Evolutionary conservation across 2,113 vertebrate species (phyloP).

Genomic region (Psittacula cyanocephala): DNA sequence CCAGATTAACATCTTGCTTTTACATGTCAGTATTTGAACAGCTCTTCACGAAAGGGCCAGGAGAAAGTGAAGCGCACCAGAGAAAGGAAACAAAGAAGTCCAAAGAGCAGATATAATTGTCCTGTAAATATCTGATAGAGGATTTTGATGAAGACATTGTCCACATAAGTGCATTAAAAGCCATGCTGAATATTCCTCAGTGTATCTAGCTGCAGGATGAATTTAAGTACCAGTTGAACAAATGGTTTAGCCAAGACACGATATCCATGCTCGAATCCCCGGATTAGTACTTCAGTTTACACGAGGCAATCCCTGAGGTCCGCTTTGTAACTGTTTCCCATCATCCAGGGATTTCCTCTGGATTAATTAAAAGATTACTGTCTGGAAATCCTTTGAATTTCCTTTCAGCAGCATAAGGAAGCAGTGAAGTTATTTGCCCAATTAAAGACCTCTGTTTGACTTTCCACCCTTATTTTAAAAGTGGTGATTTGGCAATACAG

Average conservation of each 20-base stretch:
- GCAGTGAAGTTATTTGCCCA: conserved; percentile 5
- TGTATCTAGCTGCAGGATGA: background rate
- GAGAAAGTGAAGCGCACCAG: background rate
- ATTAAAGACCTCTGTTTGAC: background rate
- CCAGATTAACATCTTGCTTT: background rate
- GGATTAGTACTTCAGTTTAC: conserved; percentile 8
- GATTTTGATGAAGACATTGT: background rate
- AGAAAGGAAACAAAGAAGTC: background rate
- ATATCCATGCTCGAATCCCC: background rate
- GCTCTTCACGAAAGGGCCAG: background rate
- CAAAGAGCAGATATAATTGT: background rate
- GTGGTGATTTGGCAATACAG: background rate
- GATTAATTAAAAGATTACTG: conserved; percentile 35
- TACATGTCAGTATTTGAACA: background rate
- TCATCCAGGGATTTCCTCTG: conserved; percentile 33
- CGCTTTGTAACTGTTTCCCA: conserved; percentile 8
- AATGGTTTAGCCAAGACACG: background rate
- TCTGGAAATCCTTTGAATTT: conserved; percentile 29
- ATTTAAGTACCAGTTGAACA: background rate
- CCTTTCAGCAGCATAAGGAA: background rate
- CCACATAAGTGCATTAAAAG: background rate
- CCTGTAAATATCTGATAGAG: background rate
- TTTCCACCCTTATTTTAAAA: background rate
- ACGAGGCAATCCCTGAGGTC: background rate
- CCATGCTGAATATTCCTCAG: background rate